Evolutionary conservation across 2,797 vertebrate genomes (phyloP), one percentile per base, ranked within the genome.

Genomic region (Aldrovandia affinis): DNA sequence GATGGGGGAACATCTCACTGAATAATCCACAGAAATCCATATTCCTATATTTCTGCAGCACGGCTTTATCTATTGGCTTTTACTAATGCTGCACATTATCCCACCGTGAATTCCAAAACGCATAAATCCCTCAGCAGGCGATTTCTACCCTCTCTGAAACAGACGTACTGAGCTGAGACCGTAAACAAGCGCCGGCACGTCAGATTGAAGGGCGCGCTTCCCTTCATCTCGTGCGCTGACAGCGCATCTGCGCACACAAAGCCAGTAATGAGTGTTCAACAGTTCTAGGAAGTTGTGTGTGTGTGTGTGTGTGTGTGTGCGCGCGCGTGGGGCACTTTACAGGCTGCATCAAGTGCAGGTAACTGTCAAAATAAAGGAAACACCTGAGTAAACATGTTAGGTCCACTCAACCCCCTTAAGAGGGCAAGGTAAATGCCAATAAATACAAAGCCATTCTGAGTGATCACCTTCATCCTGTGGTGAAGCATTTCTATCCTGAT

Each of bases 21-120:
- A 86, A 42, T 47, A 25, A 78, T 78, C 70, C 18, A 25, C 25
- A 55, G 25, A 78, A 88, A 90, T 92, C 86, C 86, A 85, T 86
- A 90, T 87, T 85, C 83, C 84, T 59, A 70, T 81, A 78, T 81
- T 22, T 47, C 42, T 22, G 36, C 42, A 63, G 61, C 42, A 25
- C 54, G 25, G 75, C 70, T 78, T 12, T 36, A 36, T 73, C 59
- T 42, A 14, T 15, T 47, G 36, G 44, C 36, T 44, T 25, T 36
- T 36, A 83, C 52, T 79, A 79, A 63, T 52, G 57, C 82, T 22
- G 14, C 1, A 5, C n/a, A n/a, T n/a, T 20, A 25, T 68, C 65
- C 52, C 70, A 47, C 10, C 30, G 54, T 55, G 39, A 22, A 33
- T 50, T 79, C 73, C 15, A 44, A 50, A 47, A 78, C 33, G n/a